Conservation (phyloP, 2,888 invertebrate species). For the Tetheella fluctuosa region DNA sequence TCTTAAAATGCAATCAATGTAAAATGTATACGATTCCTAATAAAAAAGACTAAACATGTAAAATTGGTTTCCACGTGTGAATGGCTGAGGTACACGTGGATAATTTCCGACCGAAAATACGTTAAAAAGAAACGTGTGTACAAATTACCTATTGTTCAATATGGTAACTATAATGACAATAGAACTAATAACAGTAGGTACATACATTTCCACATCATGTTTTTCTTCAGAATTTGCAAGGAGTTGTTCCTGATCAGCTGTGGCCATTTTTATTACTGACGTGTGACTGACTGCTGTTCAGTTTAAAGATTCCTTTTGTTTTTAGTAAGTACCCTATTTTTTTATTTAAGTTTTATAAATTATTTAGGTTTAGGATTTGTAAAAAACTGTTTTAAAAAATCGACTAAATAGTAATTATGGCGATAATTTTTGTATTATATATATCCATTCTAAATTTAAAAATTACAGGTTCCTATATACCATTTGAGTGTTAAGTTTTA, state of each 20-base stretch:
- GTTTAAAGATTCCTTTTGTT: background rate
- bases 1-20: no score
- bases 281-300: background rate
- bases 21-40: background rate
- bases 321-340: background rate
- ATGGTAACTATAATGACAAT: background rate
- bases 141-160: background rate
- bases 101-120: background rate
- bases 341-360: background rate
- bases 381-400: no score
- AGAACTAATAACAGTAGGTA: slow-evolving; percentile 17
- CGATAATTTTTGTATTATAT: no score
- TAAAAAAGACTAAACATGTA: background rate
- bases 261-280: background rate
- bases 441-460: no score
- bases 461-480: no score
- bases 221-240: slow-evolving; percentile 14
- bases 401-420: no score
- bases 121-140: background rate
- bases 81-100: background rate
- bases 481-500: no score
- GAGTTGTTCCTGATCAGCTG: slow-evolving; percentile 1
- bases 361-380: no score
- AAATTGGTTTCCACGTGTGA: background rate
- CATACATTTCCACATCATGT: slow-evolving; percentile 43